Evolutionary conservation across 2,113 vertebrate species (phyloP), one percentile per base, ranked within the genome.

Genomic region (Zootoca vivipara): DNA sequence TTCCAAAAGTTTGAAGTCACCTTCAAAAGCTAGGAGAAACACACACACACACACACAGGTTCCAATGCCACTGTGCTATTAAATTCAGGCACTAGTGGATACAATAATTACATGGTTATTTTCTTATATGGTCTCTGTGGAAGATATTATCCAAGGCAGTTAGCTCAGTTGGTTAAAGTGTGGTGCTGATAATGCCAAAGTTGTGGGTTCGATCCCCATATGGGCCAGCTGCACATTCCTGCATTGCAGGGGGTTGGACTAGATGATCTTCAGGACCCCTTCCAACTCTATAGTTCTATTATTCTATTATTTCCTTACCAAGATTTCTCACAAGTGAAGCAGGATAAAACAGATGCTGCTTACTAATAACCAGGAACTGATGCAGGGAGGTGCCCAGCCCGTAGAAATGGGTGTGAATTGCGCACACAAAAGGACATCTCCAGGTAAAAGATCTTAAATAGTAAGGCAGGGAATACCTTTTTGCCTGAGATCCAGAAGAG

Each of bases 41-140:
- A 62, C 28, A 70, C 1, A 2, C 16, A 15, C 12, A 7, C 10
- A 77, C 62, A n/a, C 33, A 5, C 20, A 7, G 12, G 3, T 70
- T 85, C 24, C 69, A 1, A 12, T 0, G 0, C 13, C 85, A 38
- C 28, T 24, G 2, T 24, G 78, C 75, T 85, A n/a, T 42, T 42
- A 73, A 22, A 38, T 1, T 3, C 5, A 52, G 73, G 5, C 0
- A 22, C 0, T 2, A 0, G 0, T 0, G 24, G 7, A 0, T 33
- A 64, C 64, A 38, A 38, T 33, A 74, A 20, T 20, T 62, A 62
- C 58, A 62, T 15, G 58, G 13, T 62, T 62, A 18, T 62, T 62
- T 62, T 62, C 46, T 52, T 52, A 52, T 52, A 52, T 52, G 46
- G 58, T 62, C 58, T 69, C 26, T 28, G n/a, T 30, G 30, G 70